Percentiles rank a stretch among this genome's conserved stretches.
Evolutionary conservation across 1,140 invertebrate genomes (phyloP).

Genomic region (Panagrolaimus sp.): DNA sequence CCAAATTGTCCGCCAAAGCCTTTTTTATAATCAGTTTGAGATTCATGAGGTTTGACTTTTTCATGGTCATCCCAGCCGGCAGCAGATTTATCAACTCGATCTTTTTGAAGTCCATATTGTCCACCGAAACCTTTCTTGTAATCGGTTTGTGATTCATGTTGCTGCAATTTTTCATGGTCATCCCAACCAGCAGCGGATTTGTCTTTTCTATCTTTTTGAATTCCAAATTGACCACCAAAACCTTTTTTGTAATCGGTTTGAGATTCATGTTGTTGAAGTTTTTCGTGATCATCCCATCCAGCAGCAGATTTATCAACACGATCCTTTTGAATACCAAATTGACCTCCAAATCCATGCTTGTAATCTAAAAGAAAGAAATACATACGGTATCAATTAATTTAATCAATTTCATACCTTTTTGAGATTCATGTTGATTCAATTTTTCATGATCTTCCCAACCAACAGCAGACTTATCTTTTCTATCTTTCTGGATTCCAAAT

Average conservation of each 20-base stretch:
- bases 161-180: constrained; percentile 12
- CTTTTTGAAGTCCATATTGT: constrained; percentile 47
- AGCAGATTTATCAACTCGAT: no score
- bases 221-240: constrained; percentile 78
- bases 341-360: constrained; percentile 51
- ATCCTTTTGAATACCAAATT: constrained; percentile 50
- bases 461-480: constrained; percentile 65
- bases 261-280: constrained; percentile 60
- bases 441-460: constrained; percentile 77
- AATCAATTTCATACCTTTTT: constrained; percentile 59
- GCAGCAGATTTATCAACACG: constrained; percentile 65
- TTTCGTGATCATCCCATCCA: constrained; percentile 77
- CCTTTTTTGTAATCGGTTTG: constrained; percentile 70
- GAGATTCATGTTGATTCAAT: constrained; percentile 61
- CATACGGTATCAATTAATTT: background rate
- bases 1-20: no score
- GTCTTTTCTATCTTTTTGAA: constrained; percentile 69
- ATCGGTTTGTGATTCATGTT: constrained; percentile 47
- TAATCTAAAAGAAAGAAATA: constrained; percentile 48
- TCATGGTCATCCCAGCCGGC: no score
- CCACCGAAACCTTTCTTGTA: constrained; percentile 52
- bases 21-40: no score
- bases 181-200: constrained; percentile 36
- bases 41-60: no score
- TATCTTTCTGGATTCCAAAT: constrained; percentile 51